phyloP scores from a whole-genome alignment of 1,140 invertebrate genomes.

The Melanaphis sacchari region DNA sequence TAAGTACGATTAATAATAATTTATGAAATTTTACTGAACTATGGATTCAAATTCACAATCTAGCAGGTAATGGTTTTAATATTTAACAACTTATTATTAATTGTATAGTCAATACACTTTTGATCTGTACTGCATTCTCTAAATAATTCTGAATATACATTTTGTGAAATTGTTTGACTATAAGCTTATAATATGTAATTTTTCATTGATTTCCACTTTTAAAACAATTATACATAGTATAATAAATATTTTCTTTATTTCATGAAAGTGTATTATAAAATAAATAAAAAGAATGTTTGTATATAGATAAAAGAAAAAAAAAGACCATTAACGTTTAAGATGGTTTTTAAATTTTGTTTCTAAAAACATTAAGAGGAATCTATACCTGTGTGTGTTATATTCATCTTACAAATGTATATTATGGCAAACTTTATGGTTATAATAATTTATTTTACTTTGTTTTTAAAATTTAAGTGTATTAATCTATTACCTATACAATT shows the following conservation, averaged over 20 bases:
- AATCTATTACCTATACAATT: too few species aligned
- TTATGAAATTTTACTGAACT: not conserved
- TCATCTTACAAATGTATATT: not conserved
- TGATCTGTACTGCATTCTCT: not conserved
- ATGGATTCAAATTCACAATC: constrained; percentile 28
- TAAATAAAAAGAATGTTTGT: not conserved
- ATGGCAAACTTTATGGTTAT: too few species aligned
- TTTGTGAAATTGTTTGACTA: not conserved
- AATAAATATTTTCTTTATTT: not conserved
- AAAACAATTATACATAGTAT: not conserved
- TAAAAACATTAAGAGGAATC: not conserved
- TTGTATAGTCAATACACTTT: not conserved
- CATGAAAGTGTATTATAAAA: not conserved
- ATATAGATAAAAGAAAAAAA: not conserved
- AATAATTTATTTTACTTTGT: too few species aligned
- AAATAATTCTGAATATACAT: not conserved
- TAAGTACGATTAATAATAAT: not conserved
- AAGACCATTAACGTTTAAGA: not conserved
- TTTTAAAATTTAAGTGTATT: too few species aligned
- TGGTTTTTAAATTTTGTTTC: not conserved
- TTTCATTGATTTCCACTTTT: not conserved
- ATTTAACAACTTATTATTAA: not conserved
- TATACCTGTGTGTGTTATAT: not conserved
- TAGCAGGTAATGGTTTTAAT: not conserved
- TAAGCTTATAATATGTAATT: not conserved